Conservation (phyloP, 2,888 invertebrate species). For the Hesperia comma region DNA sequence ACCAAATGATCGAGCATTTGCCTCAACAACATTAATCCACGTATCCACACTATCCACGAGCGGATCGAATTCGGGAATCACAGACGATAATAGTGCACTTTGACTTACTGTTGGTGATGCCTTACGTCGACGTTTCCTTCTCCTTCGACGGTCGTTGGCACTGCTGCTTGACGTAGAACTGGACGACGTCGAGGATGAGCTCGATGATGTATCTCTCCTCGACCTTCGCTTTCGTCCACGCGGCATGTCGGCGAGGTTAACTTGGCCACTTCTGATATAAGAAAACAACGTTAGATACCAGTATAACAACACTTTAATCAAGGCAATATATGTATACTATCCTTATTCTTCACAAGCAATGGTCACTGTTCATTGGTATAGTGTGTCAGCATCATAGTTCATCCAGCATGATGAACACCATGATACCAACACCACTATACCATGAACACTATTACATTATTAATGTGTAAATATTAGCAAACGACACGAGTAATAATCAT, state of each 20-base stretch:
- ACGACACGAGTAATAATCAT: too few species aligned
- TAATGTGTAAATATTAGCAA: too few species aligned
- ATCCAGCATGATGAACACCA: too few species aligned
- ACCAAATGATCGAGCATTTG: slow-evolving; percentile 44
- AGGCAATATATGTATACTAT: too few species aligned
- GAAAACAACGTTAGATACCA: too few species aligned
- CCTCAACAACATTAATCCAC: slow-evolving; percentile 48
- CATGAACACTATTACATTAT: too few species aligned
- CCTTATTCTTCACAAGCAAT: too few species aligned
- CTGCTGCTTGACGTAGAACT: slow-evolving; percentile 4
- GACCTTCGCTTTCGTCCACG: slow-evolving; percentile 16
- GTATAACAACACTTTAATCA: too few species aligned
- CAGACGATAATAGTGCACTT: slow-evolving; percentile 38
- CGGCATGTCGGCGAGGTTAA: slow-evolving; percentile 13
- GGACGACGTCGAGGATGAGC: slow-evolving; percentile 13
- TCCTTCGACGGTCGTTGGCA: slow-evolving; percentile 10
- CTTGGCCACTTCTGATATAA: slow-evolving; percentile 23
- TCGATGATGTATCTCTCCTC: slow-evolving; percentile 7
- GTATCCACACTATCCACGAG: slow-evolving; percentile 40
- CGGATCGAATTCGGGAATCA: slow-evolving; percentile 44
- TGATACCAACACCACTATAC: too few species aligned
- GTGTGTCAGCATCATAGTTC: too few species aligned
- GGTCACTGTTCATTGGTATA: too few species aligned
- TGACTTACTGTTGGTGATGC: slow-evolving; percentile 38
- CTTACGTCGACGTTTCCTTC: slow-evolving; percentile 13